phyloP scores from a whole-genome alignment of 1,140 invertebrate species.

The Samia ricini region DNA sequence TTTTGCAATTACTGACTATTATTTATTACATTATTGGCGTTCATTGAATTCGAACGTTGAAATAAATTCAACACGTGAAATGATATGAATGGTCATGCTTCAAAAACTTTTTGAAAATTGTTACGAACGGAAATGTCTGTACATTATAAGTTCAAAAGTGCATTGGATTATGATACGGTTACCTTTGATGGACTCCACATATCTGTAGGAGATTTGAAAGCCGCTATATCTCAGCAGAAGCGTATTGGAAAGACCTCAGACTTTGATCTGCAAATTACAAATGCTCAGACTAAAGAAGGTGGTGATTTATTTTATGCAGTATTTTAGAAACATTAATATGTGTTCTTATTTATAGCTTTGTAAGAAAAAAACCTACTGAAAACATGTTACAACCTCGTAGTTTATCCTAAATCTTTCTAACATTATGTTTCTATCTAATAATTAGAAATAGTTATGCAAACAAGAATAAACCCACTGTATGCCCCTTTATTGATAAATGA shows the following conservation, averaged over 20 bases:
- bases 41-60: not conserved
- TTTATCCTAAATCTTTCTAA: too few species aligned
- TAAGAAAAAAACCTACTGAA: too few species aligned
- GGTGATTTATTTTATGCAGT: slow-evolving; percentile 29
- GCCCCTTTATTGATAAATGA: too few species aligned
- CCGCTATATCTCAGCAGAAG: slow-evolving; percentile 96
- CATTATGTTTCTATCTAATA: too few species aligned
- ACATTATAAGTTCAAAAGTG: slow-evolving; percentile 99
- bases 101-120: slow-evolving; percentile 37
- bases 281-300: slow-evolving; percentile 99
- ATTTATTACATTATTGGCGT: not conserved
- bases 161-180: slow-evolving; percentile 95
- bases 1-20: not conserved
- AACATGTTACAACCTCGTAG: too few species aligned
- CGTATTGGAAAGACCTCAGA: slow-evolving; percentile 95
- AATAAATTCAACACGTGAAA: slow-evolving; percentile 28
- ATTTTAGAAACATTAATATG: not conserved
- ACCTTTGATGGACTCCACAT: slow-evolving; percentile 98
- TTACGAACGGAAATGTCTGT: slow-evolving; percentile 88
- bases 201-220: slow-evolving; percentile 95
- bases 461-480: too few species aligned
- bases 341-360: too few species aligned
- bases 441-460: too few species aligned
- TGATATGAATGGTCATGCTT: slow-evolving; percentile 52
- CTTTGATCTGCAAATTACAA: slow-evolving; percentile 97